A percentile compares a stretch with the other conserved stretches of the same genome.
Conservation (phyloP, 2,113 vertebrate genomes). For the Bambusicola thoracicus region DNA sequence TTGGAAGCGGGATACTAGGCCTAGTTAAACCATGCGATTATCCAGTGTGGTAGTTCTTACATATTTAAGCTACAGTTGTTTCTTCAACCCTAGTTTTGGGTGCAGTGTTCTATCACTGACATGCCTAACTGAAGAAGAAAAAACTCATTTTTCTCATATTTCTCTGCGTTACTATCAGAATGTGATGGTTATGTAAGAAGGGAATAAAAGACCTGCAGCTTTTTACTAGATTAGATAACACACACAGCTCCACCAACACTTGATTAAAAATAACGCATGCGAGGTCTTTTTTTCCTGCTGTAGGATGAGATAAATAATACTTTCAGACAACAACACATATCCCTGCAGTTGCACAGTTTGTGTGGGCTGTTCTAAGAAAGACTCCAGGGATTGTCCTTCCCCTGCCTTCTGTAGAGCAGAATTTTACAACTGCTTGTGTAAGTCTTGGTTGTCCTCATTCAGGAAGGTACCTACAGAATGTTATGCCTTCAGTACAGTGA, state of each 20-base stretch:
- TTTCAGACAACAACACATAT: neutral
- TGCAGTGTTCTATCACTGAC: neutral
- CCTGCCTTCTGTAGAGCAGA: neutral
- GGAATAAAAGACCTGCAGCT: neutral
- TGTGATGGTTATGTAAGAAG: slow-evolving; percentile 19
- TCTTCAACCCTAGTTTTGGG: neutral
- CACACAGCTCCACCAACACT: neutral
- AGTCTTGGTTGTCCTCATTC: neutral
- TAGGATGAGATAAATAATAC: neutral
- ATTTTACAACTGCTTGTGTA: neutral
- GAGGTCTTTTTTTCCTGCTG: neutral
- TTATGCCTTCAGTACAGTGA: neutral
- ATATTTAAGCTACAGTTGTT: neutral
- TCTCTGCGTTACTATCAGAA: neutral
- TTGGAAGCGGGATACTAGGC: neutral
- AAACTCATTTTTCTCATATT: neutral
- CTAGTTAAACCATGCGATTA: neutral
- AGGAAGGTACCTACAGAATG: neutral
- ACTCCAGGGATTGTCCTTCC: neutral
- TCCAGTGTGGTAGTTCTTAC: neutral
- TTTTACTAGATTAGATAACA: slow-evolving; percentile 47
- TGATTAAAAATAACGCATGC: neutral
- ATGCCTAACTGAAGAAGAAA: neutral
- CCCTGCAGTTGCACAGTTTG: rapidly evolving
- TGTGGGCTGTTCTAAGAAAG: neutral